Evolutionary conservation across 2,888 invertebrate genomes (phyloP).

Genomic region (Perizoma flavofasciatum): DNA sequence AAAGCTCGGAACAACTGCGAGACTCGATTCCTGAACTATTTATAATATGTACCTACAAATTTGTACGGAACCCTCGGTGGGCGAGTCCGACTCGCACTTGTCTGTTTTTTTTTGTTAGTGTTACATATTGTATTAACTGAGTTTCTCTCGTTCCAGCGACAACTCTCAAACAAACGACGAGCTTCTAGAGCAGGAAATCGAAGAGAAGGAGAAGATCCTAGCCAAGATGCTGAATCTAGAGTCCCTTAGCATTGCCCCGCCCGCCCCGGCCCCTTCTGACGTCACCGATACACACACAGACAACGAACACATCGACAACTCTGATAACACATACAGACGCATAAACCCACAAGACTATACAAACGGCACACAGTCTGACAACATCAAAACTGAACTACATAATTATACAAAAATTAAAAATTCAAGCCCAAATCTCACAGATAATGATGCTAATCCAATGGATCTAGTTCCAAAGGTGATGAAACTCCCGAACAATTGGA

Average conservation of each 20-base stretch:
- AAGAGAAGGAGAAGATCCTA: conserved; percentile 88
- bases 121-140: no score
- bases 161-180: conserved; percentile 84
- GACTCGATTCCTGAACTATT: no score
- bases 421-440: neutral
- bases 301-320: conserved; percentile 12
- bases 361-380: conserved; percentile 11
- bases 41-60: no score
- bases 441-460: conserved; percentile 26
- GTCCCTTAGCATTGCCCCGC: conserved; percentile 63
- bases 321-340: conserved; percentile 6
- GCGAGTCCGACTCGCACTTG: no score
- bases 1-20: no score
- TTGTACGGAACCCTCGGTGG: no score
- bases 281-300: conserved; percentile 16
- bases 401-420: neutral
- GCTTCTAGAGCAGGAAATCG: conserved; percentile 88
- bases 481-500: conserved; percentile 84
- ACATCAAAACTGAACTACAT: conserved; percentile 26
- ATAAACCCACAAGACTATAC: conserved; percentile 24
- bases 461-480: conserved; percentile 78
- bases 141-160: conserved; percentile 57
- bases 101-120: no score
- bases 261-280: conserved; percentile 29
- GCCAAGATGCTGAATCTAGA: conserved; percentile 87